Base-by-base conservation (phyloP, 2,888 invertebrate genomes). In the Cosmia pyralina region DNA sequence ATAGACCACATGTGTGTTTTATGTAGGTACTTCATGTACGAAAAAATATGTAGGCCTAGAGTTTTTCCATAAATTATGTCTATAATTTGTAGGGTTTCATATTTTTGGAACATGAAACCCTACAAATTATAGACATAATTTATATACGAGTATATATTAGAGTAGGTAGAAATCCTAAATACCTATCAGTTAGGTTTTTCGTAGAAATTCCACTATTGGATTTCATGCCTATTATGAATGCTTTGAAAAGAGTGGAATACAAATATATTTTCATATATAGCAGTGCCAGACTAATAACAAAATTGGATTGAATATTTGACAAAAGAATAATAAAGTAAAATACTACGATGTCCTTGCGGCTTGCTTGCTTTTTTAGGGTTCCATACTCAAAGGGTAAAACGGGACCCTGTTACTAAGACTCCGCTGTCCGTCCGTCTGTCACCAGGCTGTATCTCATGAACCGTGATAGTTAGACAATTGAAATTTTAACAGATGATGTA, bases 1-100 rank as follows among this genome's bases (percentile, higher is more conserved):
- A 69, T 0, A 69, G 62, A 77, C 72, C 77, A 77, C 83, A 85
- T 74, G 82, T 85, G 85, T 62, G 72, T 83, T 85, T 83, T 84
- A 74, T 77, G 63, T 28, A 28, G 28, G 28, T 74, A 72, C 58
- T 60, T 72, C 62, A 83, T 67, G 52, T 55, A 62, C 41, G 55
- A 59, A 82, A 75, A 75, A 78, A 74, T 76, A 71, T 65, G 53
- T 62, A 48, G 13, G 19, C 19, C 17, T 22, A 59, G 48, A 22
- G 46, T 50, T 62, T 72, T 69, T 73, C 22, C 28, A 67, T 13
- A 34, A 10, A 34, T 28, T 13, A 55, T 34, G 13, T 22, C 53
- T 62, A 38, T 50, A 57, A 50, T 50, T 76, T 50, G 17, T 34
- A 22, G 2, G 34, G 4, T 60, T 60, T 48, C 34, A 17, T 41